phyloP scores from a whole-genome alignment of 2,797 vertebrate genomes.

The Coranthus polyacanthus region DNA sequence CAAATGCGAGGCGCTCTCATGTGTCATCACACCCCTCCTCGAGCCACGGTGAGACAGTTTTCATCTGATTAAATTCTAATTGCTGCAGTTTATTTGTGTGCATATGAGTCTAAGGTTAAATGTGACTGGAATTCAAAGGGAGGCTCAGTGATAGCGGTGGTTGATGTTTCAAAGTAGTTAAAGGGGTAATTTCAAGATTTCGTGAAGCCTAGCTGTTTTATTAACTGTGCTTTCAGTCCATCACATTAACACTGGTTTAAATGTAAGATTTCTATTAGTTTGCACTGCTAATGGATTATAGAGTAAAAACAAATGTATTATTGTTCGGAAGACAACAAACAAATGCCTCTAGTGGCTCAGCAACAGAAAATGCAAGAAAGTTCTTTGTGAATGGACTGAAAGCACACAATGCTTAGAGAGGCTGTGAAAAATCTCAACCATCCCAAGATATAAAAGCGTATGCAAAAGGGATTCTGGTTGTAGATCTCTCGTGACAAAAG shows the following conservation, averaged over 20 bases:
- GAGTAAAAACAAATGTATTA: conserved; percentile 3
- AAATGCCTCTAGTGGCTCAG: conserved; percentile 8
- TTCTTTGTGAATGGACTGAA: conserved; percentile 38
- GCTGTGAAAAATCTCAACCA: conserved; percentile 19
- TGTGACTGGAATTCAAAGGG: conserved; percentile 23
- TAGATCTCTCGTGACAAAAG: conserved; percentile 50
- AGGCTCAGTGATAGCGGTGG: conserved; percentile 43
- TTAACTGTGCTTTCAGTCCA: conserved; percentile 35
- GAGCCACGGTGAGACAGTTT: conserved; percentile 39
- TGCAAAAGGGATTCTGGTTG: conserved; percentile 30
- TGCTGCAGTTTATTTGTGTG: conserved; percentile 20
- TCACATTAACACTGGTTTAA: conserved; percentile 11
- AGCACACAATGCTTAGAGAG: conserved; percentile 8
- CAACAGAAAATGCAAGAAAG: conserved; percentile 15
- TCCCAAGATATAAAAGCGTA: conserved; percentile 48
- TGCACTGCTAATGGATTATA: background rate
- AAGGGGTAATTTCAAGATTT: conserved; percentile 54
- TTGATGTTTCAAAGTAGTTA: conserved; percentile 41
- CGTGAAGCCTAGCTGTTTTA: conserved; percentile 11
- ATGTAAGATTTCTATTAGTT: conserved; percentile 25
- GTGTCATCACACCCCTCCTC: conserved; percentile 20
- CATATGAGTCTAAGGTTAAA: conserved; percentile 14
- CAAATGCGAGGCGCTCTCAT: conserved; percentile 8
- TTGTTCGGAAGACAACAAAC: conserved; percentile 11
- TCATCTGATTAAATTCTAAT: conserved; percentile 3